A percentile compares a stretch with the other conserved stretches of the same genome.
Evolutionary conservation across 2,888 invertebrate species (phyloP).

Genomic region (Myopa testacea): DNA sequence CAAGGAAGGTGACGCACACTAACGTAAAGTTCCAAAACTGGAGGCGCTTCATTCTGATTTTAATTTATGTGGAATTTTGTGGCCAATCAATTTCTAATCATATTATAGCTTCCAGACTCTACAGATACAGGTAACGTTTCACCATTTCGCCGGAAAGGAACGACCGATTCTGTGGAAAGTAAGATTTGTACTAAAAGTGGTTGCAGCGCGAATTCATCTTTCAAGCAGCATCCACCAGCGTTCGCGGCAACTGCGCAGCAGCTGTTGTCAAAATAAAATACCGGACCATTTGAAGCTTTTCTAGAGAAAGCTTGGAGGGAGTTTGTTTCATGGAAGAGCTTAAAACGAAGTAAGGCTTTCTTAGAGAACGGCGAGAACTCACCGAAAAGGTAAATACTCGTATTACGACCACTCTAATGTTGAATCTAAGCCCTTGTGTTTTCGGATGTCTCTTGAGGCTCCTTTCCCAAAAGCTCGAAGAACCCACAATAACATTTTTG

Average conservation of each 20-base stretch:
- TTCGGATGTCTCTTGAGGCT: no score
- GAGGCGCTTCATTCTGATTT: constrained; percentile 21
- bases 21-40: background rate
- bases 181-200: constrained; percentile 37
- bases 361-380: no score
- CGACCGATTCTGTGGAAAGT: constrained; percentile 36
- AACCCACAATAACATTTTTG: no score
- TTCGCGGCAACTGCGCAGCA: constrained; percentile 39
- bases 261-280: constrained; percentile 35
- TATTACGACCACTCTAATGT: no score
- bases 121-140: background rate
- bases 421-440: no score
- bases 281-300: constrained; percentile 8
- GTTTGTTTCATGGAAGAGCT: background rate
- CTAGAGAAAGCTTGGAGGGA: background rate
- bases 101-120: background rate
- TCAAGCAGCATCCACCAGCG: constrained; percentile 17
- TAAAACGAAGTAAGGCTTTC: background rate
- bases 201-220: constrained; percentile 28
- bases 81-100: background rate
- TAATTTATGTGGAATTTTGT: background rate
- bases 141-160: background rate
- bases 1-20: background rate
- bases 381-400: no score
- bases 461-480: no score